These are phyloP conservation scores for Belonocnema kinseyi DNA, from an alignment of 1,140 invertebrate genomes.

Conservation along the genomic window DNA sequence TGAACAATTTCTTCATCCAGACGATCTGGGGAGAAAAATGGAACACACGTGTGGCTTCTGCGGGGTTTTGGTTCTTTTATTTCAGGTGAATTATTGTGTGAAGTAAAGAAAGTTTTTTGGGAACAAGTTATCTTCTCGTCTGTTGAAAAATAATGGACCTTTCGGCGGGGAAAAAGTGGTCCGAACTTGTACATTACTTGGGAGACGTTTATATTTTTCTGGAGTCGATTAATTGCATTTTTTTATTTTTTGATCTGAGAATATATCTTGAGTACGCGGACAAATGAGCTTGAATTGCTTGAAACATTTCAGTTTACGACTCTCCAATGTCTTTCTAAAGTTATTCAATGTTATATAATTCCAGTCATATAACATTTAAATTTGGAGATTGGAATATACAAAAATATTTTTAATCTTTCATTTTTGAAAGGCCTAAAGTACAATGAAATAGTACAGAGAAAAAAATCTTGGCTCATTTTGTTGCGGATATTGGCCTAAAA, in stretches of 20 bases:
- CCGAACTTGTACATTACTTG: neutral
- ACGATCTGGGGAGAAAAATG: neutral
- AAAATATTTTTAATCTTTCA: no score
- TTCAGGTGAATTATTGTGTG: neutral
- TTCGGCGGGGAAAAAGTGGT: neutral
- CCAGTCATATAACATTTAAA: no score
- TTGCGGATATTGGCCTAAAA: no score
- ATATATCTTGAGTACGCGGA: no score
- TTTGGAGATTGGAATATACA: no score
- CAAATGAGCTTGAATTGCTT: no score
- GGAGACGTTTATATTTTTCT: conserved; percentile 1
- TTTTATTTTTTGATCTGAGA: neutral
- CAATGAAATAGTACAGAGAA: no score
- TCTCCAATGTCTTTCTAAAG: no score
- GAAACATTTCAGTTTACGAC: no score
- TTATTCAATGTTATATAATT: no score
- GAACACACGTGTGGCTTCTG: neutral
- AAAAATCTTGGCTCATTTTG: no score
- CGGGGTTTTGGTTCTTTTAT: neutral
- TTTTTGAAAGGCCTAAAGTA: no score
- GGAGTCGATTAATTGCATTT: conserved; percentile 10
- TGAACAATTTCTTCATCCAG: conserved; percentile 14
- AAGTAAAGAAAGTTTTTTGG: conserved; percentile 9
- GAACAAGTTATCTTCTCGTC: conserved; percentile 5
- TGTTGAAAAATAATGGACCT: conserved; percentile 5